A percentile compares a stretch with the other conserved stretches of the same genome.
These are phyloP conservation scores for Chrysaora quinquecirrha DNA, from an alignment of 30 jellyfish, hydroid and myxozoan species.

Conservation along the genomic window DNA sequence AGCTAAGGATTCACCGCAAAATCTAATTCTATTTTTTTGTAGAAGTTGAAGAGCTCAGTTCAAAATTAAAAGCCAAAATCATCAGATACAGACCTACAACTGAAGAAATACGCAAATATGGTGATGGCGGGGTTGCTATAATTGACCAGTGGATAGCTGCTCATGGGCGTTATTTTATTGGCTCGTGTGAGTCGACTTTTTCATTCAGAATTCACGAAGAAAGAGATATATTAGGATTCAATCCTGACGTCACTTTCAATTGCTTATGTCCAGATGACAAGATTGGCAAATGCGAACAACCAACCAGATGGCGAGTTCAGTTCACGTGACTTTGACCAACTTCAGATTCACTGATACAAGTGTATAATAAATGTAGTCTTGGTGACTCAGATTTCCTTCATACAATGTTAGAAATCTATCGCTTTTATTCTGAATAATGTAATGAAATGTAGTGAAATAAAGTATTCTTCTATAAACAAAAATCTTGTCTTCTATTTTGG, in stretches of 20 bases:
- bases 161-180: constrained; percentile 89
- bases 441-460: no score
- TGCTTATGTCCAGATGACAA: constrained; percentile 75
- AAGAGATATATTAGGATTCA: constrained; percentile 87
- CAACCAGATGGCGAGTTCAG: constrained; percentile 88
- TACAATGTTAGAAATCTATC: no score
- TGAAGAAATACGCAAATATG: constrained; percentile 57
- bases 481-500: no score
- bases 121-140: constrained; percentile 97
- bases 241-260: constrained; percentile 70
- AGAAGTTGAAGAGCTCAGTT: constrained; percentile 87
- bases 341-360: no score
- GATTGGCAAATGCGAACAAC: constrained; percentile 82
- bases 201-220: constrained; percentile 92
- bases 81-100: constrained; percentile 60
- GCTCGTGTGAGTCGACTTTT: constrained; percentile 86
- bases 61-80: constrained; percentile 57
- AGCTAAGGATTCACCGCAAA: no score
- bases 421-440: no score
- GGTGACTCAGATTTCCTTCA: no score
- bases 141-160: constrained; percentile 99
- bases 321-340: constrained; percentile 38
- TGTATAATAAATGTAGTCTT: no score
- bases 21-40: constrained; percentile 7
- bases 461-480: no score